Percentiles rank a stretch among this genome's conserved stretches.
Conservation (phyloP, 1,140 invertebrate genomes). For the Belonocnema kinseyi region DNA sequence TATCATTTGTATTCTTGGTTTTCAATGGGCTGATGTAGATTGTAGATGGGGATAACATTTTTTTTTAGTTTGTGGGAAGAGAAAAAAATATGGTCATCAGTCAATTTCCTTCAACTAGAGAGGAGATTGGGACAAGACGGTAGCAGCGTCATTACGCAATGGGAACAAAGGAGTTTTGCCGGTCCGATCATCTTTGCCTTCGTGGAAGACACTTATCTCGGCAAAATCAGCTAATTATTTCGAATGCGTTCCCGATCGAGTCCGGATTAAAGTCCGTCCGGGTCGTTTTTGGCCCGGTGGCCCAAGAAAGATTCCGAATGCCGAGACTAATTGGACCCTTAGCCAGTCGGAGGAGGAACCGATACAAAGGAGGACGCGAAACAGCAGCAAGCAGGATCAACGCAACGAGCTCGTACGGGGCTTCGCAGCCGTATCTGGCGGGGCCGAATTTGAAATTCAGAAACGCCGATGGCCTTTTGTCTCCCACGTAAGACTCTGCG, state of each 20-base stretch:
- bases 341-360: conserved; percentile 59
- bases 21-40: not conserved
- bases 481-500: conserved; percentile 46
- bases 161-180: conserved; percentile 50
- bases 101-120: not conserved
- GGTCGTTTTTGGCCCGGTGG: conserved; percentile 67
- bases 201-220: conserved; percentile 68
- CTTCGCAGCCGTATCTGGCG: conserved; percentile 33
- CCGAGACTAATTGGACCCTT: conserved; percentile 75
- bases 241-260: conserved; percentile 72
- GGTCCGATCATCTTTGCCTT: conserved; percentile 58
- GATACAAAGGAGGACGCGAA: conserved; percentile 55
- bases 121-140: conserved; percentile 30
- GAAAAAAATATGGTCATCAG: conserved; percentile 26
- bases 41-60: conserved; percentile 5
- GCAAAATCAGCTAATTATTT: conserved; percentile 75
- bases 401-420: conserved; percentile 42
- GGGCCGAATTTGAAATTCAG: conserved; percentile 72
- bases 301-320: conserved; percentile 66
- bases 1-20: not conserved
- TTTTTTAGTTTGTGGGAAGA: conserved; percentile 28
- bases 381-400: conserved; percentile 32
- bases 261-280: conserved; percentile 68
- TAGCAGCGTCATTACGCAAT: conserved; percentile 56
- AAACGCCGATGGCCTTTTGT: conserved; percentile 67